Base-by-base conservation (phyloP, 2,797 vertebrate genomes). In the Fistularia tabacaria region DNA sequence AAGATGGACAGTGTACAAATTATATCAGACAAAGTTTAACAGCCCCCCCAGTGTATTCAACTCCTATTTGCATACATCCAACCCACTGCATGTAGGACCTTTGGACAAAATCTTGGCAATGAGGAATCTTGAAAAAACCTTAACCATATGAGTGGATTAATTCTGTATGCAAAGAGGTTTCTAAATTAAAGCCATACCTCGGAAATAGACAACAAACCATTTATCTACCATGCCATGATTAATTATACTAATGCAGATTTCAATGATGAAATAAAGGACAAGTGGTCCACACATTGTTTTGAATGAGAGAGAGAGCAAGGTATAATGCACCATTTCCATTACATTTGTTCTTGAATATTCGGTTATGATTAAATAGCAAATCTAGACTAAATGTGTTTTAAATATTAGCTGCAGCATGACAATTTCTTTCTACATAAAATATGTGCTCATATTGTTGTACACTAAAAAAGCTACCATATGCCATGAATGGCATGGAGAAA, bases 1-100 rank as follows among this genome's bases (percentile, higher is more conserved):
- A 58, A 56, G 8, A 37, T 80, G 71, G 66, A 70, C 69, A 50
- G 68, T 85, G 80, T 81, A 83, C 75, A 89, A 88, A 87, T 87
- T 78, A 82, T 81, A 87, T 85, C 73, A 87, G 71, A 82, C 80
- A 81, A 80, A 86, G 77, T 85, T 85, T 82, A 89, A 82, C 71
- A 46, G 74, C 69, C 72, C 83, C 70, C 79, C 66, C 64, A 65
- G 70, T 84, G 71, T 81, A 82, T 83, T 77, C 81, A 85, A 77
- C 72, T 62, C 65, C 83, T 77, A 88, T 90, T 88, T 90, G 73
- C 77, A 71, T 79, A 69, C 66, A 63, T 77, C 77, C 74, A 74
- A 70, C 62, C 54, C 56, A 64, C 54, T 67, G 60, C 63, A 51
- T 49, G 55, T 59, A 45, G 60, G 64, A 80, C 76, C 75, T 79